A percentile compares a stretch with the other conserved stretches of the same genome.
phyloP scores from a whole-genome alignment of 2,888 invertebrate species.

The Agriopis leucophaearia region DNA sequence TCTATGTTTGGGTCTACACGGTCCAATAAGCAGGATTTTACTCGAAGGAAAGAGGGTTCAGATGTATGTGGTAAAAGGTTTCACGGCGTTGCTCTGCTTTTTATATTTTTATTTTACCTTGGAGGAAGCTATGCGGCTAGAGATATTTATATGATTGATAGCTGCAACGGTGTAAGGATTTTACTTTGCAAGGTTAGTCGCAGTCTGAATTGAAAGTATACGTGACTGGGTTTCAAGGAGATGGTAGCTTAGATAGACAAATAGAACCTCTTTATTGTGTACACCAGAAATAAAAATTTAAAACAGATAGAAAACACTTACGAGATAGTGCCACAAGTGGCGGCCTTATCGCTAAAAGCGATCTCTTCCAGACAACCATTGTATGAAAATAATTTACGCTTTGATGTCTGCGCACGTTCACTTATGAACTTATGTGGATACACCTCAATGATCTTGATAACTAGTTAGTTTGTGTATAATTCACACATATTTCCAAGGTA shows the following conservation, averaged over 20 bases:
- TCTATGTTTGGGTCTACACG: background rate
- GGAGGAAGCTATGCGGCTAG: slow-evolving; percentile 20
- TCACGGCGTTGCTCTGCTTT: slow-evolving; percentile 22
- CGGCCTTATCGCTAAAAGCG: too few species aligned
- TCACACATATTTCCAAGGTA: too few species aligned
- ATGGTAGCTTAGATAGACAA: background rate
- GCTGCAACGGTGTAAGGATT: slow-evolving; percentile 13
- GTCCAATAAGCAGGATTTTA: slow-evolving; percentile 29
- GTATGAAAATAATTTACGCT: too few species aligned
- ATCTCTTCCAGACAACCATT: too few species aligned
- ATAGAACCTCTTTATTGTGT: too few species aligned
- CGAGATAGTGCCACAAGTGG: too few species aligned
- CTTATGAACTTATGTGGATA: background rate
- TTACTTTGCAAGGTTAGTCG: slow-evolving; percentile 13
- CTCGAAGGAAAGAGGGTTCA: slow-evolving; percentile 5
- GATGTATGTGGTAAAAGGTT: slow-evolving; percentile 24
- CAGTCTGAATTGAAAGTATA: slow-evolving; percentile 6
- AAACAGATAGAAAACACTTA: too few species aligned
- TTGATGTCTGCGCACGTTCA: slow-evolving; percentile 2
- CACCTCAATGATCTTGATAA: background rate
- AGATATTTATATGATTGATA: slow-evolving; percentile 22
- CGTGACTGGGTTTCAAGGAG: slow-evolving; percentile 11
- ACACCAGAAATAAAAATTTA: too few species aligned
- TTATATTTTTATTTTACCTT: slow-evolving; percentile 31
- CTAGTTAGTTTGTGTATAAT: too few species aligned